Evolutionary conservation across 1,140 invertebrate genomes (phyloP).

Genomic region (Vanessa tameamea): DNA sequence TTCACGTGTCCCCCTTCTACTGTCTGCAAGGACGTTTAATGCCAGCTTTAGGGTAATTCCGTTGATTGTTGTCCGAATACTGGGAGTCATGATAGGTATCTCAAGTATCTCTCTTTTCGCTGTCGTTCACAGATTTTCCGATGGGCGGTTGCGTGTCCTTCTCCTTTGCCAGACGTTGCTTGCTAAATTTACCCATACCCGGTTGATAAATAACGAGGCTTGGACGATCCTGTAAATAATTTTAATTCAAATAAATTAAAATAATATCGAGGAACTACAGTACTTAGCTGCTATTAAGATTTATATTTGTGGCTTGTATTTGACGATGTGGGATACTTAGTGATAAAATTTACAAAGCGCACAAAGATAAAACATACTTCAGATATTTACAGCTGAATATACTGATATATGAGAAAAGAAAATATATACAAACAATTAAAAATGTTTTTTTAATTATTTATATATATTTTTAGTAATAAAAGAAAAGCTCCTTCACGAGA

Average conservation of each 20-base stretch:
- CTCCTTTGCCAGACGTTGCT: constrained; percentile 84
- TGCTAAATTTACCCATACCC: constrained; percentile 87
- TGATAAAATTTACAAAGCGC: no score
- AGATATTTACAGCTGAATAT: no score
- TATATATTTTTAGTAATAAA: no score
- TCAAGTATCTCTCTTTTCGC: constrained; percentile 78
- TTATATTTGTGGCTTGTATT: no score
- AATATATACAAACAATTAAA: no score
- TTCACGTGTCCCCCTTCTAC: constrained; percentile 62
- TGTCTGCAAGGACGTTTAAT: constrained; percentile 60
- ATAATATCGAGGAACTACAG: no score
- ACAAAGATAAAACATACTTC: no score
- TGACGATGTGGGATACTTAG: no score
- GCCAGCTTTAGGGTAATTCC: constrained; percentile 72
- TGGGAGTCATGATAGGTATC: constrained; percentile 47
- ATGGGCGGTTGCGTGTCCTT: constrained; percentile 64
- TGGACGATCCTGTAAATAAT: constrained; percentile 83
- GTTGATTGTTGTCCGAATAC: constrained; percentile 74
- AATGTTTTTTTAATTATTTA: no score
- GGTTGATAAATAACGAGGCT: constrained; percentile 87
- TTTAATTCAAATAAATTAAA: background rate
- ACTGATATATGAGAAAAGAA: no score
- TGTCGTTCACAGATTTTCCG: constrained; percentile 60
- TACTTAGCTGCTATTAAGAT: no score
- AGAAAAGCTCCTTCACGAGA: no score